Percentiles rank a stretch among this genome's conserved stretches.
These are phyloP conservation scores for Meganola albula DNA, from an alignment of 2,888 invertebrate genomes.

Conservation along the genomic window DNA sequence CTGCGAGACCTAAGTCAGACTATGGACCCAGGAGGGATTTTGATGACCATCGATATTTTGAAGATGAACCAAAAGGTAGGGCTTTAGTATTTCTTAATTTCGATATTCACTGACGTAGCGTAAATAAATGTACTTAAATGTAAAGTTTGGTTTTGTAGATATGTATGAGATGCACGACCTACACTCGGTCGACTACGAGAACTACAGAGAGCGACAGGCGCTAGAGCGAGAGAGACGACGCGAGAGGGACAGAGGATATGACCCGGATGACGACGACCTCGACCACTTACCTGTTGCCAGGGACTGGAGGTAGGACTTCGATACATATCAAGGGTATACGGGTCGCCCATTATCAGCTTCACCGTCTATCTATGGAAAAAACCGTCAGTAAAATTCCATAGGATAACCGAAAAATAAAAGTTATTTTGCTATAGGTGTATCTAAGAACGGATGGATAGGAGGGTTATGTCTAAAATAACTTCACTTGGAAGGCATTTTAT, in stretches of 20 bases:
- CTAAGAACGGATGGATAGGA: too few relatives aligned
- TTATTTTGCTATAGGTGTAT: too few relatives aligned
- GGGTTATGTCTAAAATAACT: too few relatives aligned
- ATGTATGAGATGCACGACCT: constrained; percentile 65
- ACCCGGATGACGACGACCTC: constrained; percentile 65
- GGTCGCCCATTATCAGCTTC: too few relatives aligned
- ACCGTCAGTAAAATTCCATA: too few relatives aligned
- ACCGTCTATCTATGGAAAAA: too few relatives aligned
- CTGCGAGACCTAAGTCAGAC: constrained; percentile 49
- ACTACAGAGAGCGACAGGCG: constrained; percentile 69
- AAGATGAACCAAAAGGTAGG: constrained; percentile 44
- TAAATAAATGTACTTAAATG: neutral
- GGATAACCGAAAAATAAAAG: too few relatives aligned
- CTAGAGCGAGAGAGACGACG: constrained; percentile 43
- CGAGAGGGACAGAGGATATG: constrained; percentile 54
- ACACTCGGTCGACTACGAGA: constrained; percentile 63
- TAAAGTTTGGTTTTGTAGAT: constrained; percentile 29
- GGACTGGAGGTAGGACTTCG: constrained; percentile 36
- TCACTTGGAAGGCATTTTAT: too few relatives aligned
- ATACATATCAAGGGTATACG: too few relatives aligned
- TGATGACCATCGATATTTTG: constrained; percentile 44
- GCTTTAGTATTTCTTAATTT: neutral
- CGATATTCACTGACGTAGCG: neutral
- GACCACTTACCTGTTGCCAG: constrained; percentile 54
- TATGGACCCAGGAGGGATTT: constrained; percentile 52